These are phyloP conservation scores for Ceratosolen solmsi DNA, from an alignment of 1,140 invertebrate genomes.

Conservation along the genomic window DNA sequence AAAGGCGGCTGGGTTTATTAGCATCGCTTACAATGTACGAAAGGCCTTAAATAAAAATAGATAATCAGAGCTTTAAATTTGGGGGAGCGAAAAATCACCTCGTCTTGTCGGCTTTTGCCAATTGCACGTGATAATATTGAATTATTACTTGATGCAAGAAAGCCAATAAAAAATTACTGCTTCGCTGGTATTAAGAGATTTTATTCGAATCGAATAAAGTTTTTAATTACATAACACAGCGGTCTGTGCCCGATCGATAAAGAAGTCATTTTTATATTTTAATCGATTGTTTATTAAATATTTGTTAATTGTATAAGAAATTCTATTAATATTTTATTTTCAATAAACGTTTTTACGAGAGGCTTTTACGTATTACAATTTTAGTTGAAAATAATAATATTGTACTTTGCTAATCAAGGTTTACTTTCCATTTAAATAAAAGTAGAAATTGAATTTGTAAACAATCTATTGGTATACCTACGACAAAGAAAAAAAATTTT, in stretches of 20 bases:
- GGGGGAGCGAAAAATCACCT: background rate
- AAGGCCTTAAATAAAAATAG: background rate
- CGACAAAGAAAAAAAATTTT: too few relatives aligned
- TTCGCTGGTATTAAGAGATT: background rate
- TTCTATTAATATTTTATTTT: background rate
- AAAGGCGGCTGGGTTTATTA: background rate
- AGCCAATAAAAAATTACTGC: background rate
- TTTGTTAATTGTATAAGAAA: background rate
- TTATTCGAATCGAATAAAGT: conserved; percentile 13
- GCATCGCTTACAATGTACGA: background rate
- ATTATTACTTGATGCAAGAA: background rate
- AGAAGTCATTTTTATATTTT: background rate
- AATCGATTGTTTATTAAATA: background rate
- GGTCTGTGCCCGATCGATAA: background rate
- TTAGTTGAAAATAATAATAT: background rate
- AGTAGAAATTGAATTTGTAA: background rate
- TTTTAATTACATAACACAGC: background rate
- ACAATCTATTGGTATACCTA: too few relatives aligned
- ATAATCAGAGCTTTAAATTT: background rate
- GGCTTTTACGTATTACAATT: background rate
- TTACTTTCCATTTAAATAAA: background rate
- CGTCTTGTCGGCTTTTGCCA: background rate
- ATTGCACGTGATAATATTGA: background rate
- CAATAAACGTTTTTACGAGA: background rate
- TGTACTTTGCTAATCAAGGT: background rate